phyloP scores from a whole-genome alignment of 2,113 vertebrate genomes.

The Caloenas nicobarica region DNA sequence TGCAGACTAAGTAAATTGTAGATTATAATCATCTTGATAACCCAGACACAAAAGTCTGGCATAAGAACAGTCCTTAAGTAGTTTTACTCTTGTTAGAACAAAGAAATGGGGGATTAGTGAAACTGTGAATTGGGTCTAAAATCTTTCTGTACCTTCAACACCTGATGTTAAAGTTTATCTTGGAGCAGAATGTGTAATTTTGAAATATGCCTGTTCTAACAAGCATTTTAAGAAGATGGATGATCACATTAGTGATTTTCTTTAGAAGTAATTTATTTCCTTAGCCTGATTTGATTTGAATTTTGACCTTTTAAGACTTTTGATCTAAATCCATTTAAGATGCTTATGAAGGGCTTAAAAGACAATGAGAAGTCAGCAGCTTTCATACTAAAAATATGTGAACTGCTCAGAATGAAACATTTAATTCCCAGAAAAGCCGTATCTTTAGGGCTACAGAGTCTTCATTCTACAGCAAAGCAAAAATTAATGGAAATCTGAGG shows the following conservation, averaged over 20 bases:
- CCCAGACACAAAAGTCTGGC: background rate
- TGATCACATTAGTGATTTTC: background rate
- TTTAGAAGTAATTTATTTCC: conserved; percentile 19
- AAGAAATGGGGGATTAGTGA: background rate
- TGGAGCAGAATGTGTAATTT: background rate
- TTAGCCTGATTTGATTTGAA: background rate
- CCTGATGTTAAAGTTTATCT: background rate
- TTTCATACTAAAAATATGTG: background rate
- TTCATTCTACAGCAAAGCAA: background rate
- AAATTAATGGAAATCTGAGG: background rate
- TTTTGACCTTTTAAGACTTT: conserved; percentile 34
- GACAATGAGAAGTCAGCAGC: background rate
- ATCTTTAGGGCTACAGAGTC: background rate
- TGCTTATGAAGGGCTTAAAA: background rate
- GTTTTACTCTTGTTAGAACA: background rate
- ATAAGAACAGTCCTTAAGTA: background rate
- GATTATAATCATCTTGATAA: background rate
- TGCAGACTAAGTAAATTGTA: background rate
- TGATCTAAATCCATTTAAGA: conserved; percentile 25
- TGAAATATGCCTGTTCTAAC: background rate
- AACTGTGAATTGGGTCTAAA: background rate
- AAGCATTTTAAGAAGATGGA: background rate
- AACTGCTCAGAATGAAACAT: background rate
- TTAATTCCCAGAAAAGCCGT: background rate
- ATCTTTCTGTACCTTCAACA: background rate